A percentile compares a stretch with the other conserved stretches of the same genome.
Evolutionary conservation across 2,888 invertebrate genomes (phyloP).

Genomic region (Iphiclides podalirius): DNA sequence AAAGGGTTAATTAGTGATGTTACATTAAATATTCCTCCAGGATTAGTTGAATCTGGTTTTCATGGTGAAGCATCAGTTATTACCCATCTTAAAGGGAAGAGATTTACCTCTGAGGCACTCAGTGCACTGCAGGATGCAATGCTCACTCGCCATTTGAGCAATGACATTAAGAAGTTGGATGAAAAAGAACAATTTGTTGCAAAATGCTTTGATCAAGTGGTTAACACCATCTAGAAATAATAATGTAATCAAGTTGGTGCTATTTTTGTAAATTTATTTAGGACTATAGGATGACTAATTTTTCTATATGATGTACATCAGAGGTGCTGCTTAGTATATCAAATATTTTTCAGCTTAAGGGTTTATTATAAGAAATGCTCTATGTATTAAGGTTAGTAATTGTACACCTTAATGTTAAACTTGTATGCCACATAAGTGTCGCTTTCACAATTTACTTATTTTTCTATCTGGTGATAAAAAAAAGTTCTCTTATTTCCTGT

Average conservation of each 20-base stretch:
- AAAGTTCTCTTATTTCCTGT: conserved; percentile 22
- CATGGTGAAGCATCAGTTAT: conserved; percentile 83
- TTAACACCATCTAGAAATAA: conserved; percentile 69
- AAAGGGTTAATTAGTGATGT: conserved; percentile 84
- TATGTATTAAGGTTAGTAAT: not conserved
- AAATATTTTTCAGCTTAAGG: conserved; percentile 27
- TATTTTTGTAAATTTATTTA: conserved; percentile 25
- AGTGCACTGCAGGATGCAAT: conserved; percentile 79
- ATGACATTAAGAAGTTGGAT: conserved; percentile 60
- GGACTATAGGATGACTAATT: conserved; percentile 3
- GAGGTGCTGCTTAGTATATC: conserved; percentile 28
- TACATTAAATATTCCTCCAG: conserved; percentile 82
- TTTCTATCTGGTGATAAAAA: conserved; percentile 1
- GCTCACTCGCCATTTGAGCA: conserved; percentile 56
- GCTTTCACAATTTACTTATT: conserved; percentile 10
- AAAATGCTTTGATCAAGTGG: conserved; percentile 82
- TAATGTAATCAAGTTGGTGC: conserved; percentile 31
- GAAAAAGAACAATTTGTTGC: conserved; percentile 82
- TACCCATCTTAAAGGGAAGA: conserved; percentile 82
- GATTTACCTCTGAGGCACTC: conserved; percentile 83
- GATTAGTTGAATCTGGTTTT: conserved; percentile 80
- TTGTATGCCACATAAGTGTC: conserved; percentile 2
- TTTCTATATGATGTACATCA: conserved; percentile 26
- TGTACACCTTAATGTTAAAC: not conserved
- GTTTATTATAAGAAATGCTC: not conserved